Conservation (phyloP, 2,888 invertebrate genomes). For the Mythimna pallens region DNA sequence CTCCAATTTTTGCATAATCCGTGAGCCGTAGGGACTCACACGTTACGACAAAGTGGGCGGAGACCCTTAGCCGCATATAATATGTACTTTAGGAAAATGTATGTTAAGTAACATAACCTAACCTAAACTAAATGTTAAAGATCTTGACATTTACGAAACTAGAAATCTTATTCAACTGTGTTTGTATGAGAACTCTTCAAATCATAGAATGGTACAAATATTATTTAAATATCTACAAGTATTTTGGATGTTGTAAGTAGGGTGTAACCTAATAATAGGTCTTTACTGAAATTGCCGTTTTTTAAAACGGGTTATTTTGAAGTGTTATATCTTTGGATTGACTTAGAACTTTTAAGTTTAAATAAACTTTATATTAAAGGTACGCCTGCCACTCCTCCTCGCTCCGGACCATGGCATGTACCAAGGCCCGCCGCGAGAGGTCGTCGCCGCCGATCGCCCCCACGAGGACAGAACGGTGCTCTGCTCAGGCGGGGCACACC, state of each 20-base stretch:
- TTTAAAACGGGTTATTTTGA: no score
- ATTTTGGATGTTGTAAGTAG: conserved; percentile 5
- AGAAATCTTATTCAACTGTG: conserved; percentile 6
- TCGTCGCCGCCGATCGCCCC: no score
- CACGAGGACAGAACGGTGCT: no score
- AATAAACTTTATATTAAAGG: no score
- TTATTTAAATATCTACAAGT: conserved; percentile 11
- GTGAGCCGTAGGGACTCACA: conserved; percentile 24
- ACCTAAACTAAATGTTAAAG: conserved; percentile 11
- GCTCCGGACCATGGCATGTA: no score
- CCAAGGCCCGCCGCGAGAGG: no score
- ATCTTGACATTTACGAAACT: conserved; percentile 30
- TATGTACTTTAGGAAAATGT: conserved; percentile 18
- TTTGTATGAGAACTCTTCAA: background rate
- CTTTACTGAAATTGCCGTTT: no score
- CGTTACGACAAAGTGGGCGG: conserved; percentile 39
- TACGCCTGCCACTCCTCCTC: no score
- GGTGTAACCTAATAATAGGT: background rate
- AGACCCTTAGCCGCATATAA: conserved; percentile 16
- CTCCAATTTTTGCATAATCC: conserved; percentile 57
- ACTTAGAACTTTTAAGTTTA: no score
- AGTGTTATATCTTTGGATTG: no score
- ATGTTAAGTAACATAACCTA: conserved; percentile 1
- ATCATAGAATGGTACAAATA: background rate
- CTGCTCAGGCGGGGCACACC: no score